Evolutionary conservation across 2,888 invertebrate species (phyloP).

Genomic region (Tinea pellionella): DNA sequence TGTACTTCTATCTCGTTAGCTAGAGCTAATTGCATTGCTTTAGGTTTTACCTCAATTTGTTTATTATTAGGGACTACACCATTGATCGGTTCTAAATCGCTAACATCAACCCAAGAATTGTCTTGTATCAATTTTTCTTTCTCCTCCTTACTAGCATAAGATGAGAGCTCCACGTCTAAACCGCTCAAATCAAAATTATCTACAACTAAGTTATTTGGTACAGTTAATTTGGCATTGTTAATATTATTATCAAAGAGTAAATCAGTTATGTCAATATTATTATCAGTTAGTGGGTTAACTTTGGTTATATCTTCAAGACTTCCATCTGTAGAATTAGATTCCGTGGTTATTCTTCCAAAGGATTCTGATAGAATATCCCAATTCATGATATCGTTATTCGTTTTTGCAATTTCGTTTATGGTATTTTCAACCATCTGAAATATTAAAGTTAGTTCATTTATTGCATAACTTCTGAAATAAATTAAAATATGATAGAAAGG

Average conservation of each 20-base stretch:
- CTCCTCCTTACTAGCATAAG: slow-evolving; percentile 21
- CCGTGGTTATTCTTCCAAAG: slow-evolving; percentile 55
- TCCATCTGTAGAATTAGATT: slow-evolving; percentile 46
- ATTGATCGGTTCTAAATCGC: slow-evolving; percentile 30
- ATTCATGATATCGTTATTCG: slow-evolving; percentile 38
- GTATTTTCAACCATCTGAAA: neutral
- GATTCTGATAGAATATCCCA: slow-evolving; percentile 61
- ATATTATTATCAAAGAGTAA: slow-evolving; percentile 43
- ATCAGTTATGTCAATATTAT: slow-evolving; percentile 50
- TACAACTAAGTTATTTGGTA: slow-evolving; percentile 30
- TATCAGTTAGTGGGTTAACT: slow-evolving; percentile 29
- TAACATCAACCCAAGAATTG: slow-evolving; percentile 37
- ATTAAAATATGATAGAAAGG: no score
- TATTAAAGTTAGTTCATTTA: no score
- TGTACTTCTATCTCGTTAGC: slow-evolving; percentile 82
- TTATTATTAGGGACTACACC: slow-evolving; percentile 23
- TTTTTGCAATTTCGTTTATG: neutral
- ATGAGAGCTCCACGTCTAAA: slow-evolving; percentile 33
- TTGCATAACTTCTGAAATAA: no score
- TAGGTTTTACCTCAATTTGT: slow-evolving; percentile 37
- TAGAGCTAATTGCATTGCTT: slow-evolving; percentile 77
- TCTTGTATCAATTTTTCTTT: neutral
- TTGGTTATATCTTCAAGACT: slow-evolving; percentile 47
- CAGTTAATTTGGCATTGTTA: slow-evolving; percentile 33
- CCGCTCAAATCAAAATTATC: slow-evolving; percentile 45